These are phyloP conservation scores for Datnioides undecimradiatus DNA, from an alignment of 2,113 vertebrate species.

Conservation along the genomic window DNA sequence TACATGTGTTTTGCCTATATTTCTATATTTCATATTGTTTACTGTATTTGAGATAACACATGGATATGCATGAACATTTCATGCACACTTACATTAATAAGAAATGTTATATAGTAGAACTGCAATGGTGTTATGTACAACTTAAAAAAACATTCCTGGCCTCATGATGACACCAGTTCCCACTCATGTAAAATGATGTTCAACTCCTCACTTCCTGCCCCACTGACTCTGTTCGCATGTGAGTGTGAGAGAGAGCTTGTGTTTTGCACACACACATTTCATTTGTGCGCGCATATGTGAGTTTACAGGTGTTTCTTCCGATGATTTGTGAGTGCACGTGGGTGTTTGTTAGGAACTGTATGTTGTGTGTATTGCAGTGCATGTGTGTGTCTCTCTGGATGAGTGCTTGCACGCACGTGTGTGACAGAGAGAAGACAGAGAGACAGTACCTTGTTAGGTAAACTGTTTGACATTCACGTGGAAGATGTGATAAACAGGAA, in stretches of 20 bases:
- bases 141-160: slow-evolving; percentile 3
- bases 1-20: not conserved
- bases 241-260: not conserved
- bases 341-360: slow-evolving; percentile 7
- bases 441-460: slow-evolving; percentile 81
- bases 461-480: slow-evolving; percentile 82
- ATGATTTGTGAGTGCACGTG: slow-evolving; percentile 27
- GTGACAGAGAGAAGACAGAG: slow-evolving; percentile 65
- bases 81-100: not conserved
- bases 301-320: slow-evolving; percentile 26
- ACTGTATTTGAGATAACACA: not conserved
- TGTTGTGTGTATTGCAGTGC: not conserved
- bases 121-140: not conserved
- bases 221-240: not conserved
- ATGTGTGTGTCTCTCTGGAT: not conserved
- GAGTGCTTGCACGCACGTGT: not conserved
- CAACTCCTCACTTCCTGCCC: slow-evolving; percentile 53
- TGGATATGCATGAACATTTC: not conserved
- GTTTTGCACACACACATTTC: not conserved
- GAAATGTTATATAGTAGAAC: not conserved
- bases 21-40: not conserved
- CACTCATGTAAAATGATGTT: slow-evolving; percentile 39
- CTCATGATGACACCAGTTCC: slow-evolving; percentile 46
- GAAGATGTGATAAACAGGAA: slow-evolving; percentile 84
- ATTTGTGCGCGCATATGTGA: not conserved